Conservation (phyloP, 2,888 invertebrate genomes). For the Nymphalis urticae region DNA sequence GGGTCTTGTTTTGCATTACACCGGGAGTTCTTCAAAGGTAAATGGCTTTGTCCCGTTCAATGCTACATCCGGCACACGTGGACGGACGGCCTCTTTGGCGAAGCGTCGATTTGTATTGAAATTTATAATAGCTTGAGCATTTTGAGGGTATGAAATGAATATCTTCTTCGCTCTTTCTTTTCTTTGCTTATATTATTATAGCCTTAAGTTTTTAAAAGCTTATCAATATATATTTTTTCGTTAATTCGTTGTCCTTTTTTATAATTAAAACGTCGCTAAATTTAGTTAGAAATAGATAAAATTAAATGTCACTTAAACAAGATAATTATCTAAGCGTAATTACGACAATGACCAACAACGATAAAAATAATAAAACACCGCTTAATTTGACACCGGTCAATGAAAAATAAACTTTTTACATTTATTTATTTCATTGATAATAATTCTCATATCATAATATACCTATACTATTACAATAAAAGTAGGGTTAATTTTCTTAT, state of each 20-base stretch:
- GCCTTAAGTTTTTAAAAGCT: constrained; percentile 23
- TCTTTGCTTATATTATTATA: constrained; percentile 23
- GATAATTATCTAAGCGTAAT: not conserved
- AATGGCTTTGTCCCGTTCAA: constrained; percentile 67
- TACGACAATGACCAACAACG: constrained; percentile 24
- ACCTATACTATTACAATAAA: too few species aligned
- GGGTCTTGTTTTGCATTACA: constrained; percentile 61
- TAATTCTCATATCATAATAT: not conserved
- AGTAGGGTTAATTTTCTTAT: too few species aligned
- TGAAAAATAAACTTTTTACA: constrained; percentile 35
- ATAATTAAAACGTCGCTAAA: not conserved
- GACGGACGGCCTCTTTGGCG: constrained; percentile 53
- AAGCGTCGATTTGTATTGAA: constrained; percentile 53
- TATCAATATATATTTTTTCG: constrained; percentile 9
- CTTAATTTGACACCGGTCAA: constrained; percentile 21
- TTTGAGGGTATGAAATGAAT: constrained; percentile 40
- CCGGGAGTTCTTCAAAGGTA: constrained; percentile 66
- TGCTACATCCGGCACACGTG: constrained; percentile 76
- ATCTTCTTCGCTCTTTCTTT: constrained; percentile 42
- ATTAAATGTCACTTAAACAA: not conserved
- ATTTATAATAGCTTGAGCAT: constrained; percentile 49
- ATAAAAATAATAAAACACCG: constrained; percentile 37
- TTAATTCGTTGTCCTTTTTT: not conserved
- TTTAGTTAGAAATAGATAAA: not conserved
- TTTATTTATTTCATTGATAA: not conserved